phyloP scores from a whole-genome alignment of 2,113 vertebrate species.

The Coturnix japonica region DNA sequence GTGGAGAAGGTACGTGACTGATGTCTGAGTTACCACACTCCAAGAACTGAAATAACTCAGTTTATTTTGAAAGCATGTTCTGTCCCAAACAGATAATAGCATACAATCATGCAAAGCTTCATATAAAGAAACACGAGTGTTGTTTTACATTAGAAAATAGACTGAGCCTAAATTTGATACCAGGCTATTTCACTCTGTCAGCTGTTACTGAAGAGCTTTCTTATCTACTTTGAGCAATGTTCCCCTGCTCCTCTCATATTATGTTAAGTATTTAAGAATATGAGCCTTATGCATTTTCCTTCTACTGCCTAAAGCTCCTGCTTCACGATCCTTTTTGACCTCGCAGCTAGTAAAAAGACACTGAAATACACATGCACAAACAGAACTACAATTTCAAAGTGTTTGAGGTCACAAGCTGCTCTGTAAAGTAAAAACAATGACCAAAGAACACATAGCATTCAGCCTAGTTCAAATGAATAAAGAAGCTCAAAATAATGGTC shows the following conservation, averaged over 20 bases:
- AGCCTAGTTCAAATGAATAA: slow-evolving; percentile 18
- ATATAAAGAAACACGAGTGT: not conserved
- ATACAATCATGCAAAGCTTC: not conserved
- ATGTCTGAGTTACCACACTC: not conserved
- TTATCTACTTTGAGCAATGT: slow-evolving; percentile 9
- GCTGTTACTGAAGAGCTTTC: slow-evolving; percentile 36
- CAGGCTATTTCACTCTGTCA: not conserved
- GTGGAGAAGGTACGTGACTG: not conserved
- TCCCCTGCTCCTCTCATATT: slow-evolving; percentile 22
- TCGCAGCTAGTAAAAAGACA: slow-evolving; percentile 64
- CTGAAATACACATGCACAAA: slow-evolving; percentile 52
- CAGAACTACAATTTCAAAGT: slow-evolving; percentile 53
- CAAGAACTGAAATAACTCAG: not conserved
- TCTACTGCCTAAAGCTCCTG: slow-evolving; percentile 31
- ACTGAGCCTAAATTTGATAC: slow-evolving; percentile 35
- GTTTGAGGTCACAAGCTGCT: slow-evolving; percentile 42
- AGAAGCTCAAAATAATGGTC: not conserved
- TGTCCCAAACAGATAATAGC: not conserved
- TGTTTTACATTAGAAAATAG: slow-evolving; percentile 7
- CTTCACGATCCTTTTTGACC: slow-evolving; percentile 48
- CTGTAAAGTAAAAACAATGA: slow-evolving; percentile 48
- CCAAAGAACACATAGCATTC: slow-evolving; percentile 41
- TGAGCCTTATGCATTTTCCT: slow-evolving; percentile 48
- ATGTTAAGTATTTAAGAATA: slow-evolving; percentile 49
- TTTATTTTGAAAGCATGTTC: not conserved